A percentile compares a stretch with the other conserved stretches of the same genome.
Evolutionary conservation across 2,113 vertebrate genomes (phyloP).

Genomic region (Verasper variegatus): DNA sequence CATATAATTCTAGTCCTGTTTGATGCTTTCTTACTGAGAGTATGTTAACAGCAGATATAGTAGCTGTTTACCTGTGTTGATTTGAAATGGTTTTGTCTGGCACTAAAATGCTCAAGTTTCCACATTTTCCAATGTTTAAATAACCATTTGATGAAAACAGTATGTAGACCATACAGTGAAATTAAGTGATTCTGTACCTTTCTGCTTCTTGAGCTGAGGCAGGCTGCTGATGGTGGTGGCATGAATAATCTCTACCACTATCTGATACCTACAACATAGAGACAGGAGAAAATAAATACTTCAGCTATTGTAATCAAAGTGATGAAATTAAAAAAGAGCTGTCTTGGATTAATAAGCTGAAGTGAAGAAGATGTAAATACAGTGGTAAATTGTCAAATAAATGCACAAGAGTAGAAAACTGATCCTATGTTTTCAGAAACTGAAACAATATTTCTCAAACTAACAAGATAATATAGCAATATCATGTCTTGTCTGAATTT

Average conservation of each 20-base stretch:
- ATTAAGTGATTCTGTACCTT: constrained; percentile 83
- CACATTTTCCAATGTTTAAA: background rate
- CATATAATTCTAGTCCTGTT: background rate
- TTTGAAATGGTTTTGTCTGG: background rate
- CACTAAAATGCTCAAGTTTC: too few species aligned
- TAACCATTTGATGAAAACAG: background rate
- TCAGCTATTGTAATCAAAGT: background rate
- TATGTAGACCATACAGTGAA: background rate
- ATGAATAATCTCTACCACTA: constrained; percentile 98
- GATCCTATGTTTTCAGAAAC: background rate
- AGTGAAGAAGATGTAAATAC: background rate
- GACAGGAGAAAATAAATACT: background rate
- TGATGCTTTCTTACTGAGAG: too few species aligned
- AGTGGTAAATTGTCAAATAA: background rate
- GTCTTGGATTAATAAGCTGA: background rate
- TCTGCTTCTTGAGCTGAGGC: constrained; percentile 96
- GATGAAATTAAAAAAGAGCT: background rate
- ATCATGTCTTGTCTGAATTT: constrained; percentile 14
- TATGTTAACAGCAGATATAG: background rate
- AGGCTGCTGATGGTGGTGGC: constrained; percentile 97
- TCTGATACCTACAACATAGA: constrained; percentile 91
- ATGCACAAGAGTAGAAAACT: background rate
- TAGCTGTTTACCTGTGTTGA: background rate
- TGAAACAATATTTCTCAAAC: constrained; percentile 6
- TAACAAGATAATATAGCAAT: constrained; percentile 21